Percentiles rank a stretch among this genome's conserved stretches.
These are phyloP conservation scores for Radopholus similis DNA, from an alignment of 1,140 invertebrate genomes.

Conservation along the genomic window DNA sequence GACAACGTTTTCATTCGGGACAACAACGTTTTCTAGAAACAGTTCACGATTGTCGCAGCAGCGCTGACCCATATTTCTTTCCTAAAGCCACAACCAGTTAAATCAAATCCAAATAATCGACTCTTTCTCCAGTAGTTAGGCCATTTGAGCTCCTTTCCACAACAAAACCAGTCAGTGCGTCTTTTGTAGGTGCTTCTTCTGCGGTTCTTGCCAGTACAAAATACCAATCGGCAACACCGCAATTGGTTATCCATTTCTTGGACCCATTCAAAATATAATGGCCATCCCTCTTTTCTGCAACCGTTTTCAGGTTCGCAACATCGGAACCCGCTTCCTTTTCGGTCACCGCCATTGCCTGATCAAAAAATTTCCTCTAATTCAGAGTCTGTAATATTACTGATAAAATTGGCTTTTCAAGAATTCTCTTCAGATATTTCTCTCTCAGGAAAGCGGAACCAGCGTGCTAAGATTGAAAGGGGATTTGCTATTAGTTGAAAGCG, in stretches of 20 bases:
- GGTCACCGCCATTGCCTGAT: constrained; percentile 27
- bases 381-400: constrained; percentile 11
- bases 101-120: constrained; percentile 9
- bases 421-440: constrained; percentile 8
- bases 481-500: background rate
- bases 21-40: constrained; percentile 90
- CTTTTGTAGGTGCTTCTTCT: constrained; percentile 76
- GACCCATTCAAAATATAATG: constrained; percentile 30
- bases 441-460: constrained; percentile 11
- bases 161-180: constrained; percentile 92
- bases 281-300: constrained; percentile 64
- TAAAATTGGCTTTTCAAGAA: constrained; percentile 15
- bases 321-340: constrained; percentile 31
- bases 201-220: constrained; percentile 88
- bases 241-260: constrained; percentile 73
- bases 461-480: background rate
- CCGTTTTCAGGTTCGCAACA: constrained; percentile 15
- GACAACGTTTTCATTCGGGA: constrained; percentile 66
- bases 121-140: constrained; percentile 80
- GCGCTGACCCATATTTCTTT: constrained; percentile 87
- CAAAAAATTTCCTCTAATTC: background rate
- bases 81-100: constrained; percentile 21
- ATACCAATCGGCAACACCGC: constrained; percentile 92
- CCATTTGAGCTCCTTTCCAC: constrained; percentile 83
- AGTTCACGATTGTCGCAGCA: constrained; percentile 90